A percentile compares a stretch with the other conserved stretches of the same genome.
These are phyloP conservation scores for Anthoscopus minutus DNA, from an alignment of 2,113 vertebrate species.

Conservation along the genomic window DNA sequence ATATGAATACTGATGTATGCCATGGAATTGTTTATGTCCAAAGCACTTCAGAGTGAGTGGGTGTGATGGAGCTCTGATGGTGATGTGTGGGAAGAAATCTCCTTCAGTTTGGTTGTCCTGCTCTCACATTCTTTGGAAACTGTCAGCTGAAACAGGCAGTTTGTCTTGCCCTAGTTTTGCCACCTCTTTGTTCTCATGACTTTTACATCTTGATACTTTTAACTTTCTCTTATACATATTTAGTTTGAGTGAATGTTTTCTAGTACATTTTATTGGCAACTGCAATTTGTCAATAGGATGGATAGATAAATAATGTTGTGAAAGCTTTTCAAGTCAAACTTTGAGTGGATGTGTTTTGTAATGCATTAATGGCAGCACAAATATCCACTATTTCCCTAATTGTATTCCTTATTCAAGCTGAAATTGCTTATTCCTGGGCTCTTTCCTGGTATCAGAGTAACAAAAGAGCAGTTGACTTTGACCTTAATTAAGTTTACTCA, in stretches of 20 bases:
- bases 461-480: neutral
- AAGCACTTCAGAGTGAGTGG: neutral
- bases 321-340: neutral
- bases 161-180: neutral
- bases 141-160: neutral
- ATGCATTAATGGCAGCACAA: neutral
- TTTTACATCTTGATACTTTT: neutral
- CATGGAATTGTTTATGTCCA: neutral
- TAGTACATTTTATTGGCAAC: neutral
- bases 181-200: neutral
- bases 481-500: conserved; percentile 11
- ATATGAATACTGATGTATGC: neutral
- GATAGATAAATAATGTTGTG: neutral
- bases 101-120: neutral
- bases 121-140: neutral
- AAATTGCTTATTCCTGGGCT: neutral
- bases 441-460: neutral
- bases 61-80: neutral
- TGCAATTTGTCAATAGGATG: neutral
- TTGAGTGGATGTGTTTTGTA: neutral
- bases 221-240: neutral
- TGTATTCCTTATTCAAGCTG: neutral
- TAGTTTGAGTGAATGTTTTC: neutral
- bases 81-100: neutral
- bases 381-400: neutral